Evolutionary conservation across 2,888 invertebrate genomes (phyloP), one percentile per base, ranked within the genome.

Genomic region (Gastracanthus pulcherrimus): DNA sequence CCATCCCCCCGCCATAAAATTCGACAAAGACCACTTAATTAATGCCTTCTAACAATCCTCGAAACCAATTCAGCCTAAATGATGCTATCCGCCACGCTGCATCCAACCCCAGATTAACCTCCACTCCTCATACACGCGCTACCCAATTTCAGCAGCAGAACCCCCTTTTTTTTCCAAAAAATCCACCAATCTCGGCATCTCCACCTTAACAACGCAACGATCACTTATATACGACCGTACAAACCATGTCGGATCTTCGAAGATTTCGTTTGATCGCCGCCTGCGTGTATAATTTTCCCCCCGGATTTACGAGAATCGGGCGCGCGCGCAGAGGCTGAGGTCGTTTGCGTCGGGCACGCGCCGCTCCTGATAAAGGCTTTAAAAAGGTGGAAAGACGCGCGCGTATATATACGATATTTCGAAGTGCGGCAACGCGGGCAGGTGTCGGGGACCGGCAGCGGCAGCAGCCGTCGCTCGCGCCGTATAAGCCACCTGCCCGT

Each of bases 401-500:
- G 70, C 3, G 19, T n/a, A 55, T 23, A 34, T 62, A 55, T 26
- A 45, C 16, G n/a, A 31, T 19, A 45, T 58, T 69, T 58, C 60
- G 67, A 23, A 29, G 13, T 26, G 9, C 11, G 26, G 41, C 13
- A n/a, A n/a, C n/a, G 34, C 45, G 34, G 62, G 79, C 79, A 79
- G 76, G 76, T 79, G 82, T 38, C 70, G 69, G 66, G n/a, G n/a
- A n/a, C n/a, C n/a, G 58, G 70, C 34, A 38, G 58, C 60, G 36
- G 71, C 31, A 70, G 45, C 76, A 74, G 81, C 76, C 77, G 76
- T 74, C 69, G 41, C 19, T 11, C 70, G 74, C 23, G 58, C 38
- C 41, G 38, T 75, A 51, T 58, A 11, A 67, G 45, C 86, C 88
- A 88, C 87, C 87, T 88, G 88, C 86, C 84, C 41, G 11, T 58